Evolutionary conservation across 2,113 vertebrate species (phyloP).

Genomic region (Galeopterus variegatus): DNA sequence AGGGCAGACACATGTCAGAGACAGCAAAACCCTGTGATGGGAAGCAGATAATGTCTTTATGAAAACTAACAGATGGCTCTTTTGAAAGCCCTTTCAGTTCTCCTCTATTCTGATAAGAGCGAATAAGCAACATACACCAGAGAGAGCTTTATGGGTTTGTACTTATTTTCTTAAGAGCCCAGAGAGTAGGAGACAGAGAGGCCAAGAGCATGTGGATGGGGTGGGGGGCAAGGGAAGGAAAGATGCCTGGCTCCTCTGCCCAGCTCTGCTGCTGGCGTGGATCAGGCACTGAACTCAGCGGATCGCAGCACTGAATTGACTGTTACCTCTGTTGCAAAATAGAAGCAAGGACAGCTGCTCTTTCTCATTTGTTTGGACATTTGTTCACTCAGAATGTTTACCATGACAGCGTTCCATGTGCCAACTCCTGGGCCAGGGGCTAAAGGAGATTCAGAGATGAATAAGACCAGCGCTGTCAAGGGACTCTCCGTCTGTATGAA

Average conservation of each 20-base stretch:
- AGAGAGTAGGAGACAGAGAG: conserved; percentile 48
- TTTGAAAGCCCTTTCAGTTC: conserved; percentile 79
- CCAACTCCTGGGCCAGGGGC: not conserved
- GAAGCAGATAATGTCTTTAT: conserved; percentile 85
- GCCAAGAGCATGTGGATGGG: not conserved
- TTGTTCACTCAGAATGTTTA: not conserved
- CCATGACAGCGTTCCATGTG: not conserved
- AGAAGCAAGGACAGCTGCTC: not conserved
- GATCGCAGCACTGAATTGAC: not conserved
- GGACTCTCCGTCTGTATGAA: not conserved
- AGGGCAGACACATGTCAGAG: conserved; percentile 77
- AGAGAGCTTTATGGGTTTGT: conserved; percentile 75
- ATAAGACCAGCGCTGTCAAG: not conserved
- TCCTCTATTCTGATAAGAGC: conserved; percentile 74
- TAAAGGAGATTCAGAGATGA: not conserved
- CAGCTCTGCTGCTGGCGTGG: not conserved
- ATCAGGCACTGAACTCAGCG: not conserved
- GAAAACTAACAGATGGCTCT: conserved; percentile 84
- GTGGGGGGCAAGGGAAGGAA: not conserved
- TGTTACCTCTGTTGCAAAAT: not conserved
- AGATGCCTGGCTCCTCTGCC: not conserved
- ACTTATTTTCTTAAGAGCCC: conserved; percentile 69
- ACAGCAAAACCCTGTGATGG: conserved; percentile 76
- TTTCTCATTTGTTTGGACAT: not conserved
- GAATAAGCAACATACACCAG: conserved; percentile 59